Percentiles rank a stretch among this genome's conserved stretches.
These are phyloP conservation scores for Diploscapter pachys DNA, from an alignment of 1,140 invertebrate species.

Conservation along the genomic window DNA sequence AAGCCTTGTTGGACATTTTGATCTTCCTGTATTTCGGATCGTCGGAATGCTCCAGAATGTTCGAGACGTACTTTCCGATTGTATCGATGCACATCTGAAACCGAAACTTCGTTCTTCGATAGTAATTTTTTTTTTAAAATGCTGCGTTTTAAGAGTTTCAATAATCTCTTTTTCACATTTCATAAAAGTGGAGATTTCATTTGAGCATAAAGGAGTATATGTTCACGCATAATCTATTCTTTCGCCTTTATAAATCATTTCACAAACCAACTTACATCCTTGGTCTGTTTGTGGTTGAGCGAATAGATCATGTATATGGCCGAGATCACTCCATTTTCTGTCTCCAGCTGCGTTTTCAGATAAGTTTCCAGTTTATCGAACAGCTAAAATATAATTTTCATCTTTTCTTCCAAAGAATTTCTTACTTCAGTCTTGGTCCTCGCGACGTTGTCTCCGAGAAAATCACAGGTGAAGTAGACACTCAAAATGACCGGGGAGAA, in stretches of 20 bases:
- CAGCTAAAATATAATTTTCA: slow-evolving; percentile 19
- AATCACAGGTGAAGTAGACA: slow-evolving; percentile 34
- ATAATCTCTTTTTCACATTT: too few relatives aligned
- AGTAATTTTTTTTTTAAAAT: neutral
- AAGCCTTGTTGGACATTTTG: slow-evolving; percentile 20
- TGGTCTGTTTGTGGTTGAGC: slow-evolving; percentile 15
- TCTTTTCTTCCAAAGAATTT: neutral
- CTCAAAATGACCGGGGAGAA: slow-evolving; percentile 25
- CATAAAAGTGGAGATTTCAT: too few relatives aligned
- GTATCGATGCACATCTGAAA: slow-evolving; percentile 23
- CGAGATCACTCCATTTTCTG: slow-evolving; percentile 15
- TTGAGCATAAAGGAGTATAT: neutral
- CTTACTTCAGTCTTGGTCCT: slow-evolving; percentile 10
- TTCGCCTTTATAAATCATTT: neutral
- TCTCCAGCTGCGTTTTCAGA: slow-evolving; percentile 19
- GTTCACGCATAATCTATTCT: too few relatives aligned
- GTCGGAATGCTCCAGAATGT: slow-evolving; percentile 23
- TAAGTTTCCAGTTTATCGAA: slow-evolving; percentile 21
- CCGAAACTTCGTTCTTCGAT: neutral
- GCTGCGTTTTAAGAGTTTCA: neutral
- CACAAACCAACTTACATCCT: slow-evolving; percentile 9
- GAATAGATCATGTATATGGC: slow-evolving; percentile 32
- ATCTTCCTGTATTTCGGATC: slow-evolving; percentile 22
- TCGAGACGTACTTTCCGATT: slow-evolving; percentile 27
- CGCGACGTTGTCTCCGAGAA: slow-evolving; percentile 26